A percentile compares a stretch with the other conserved stretches of the same genome.
These are phyloP conservation scores for Chiloscyllium plagiosum DNA, from an alignment of 2,113 vertebrate genomes.

Conservation along the genomic window DNA sequence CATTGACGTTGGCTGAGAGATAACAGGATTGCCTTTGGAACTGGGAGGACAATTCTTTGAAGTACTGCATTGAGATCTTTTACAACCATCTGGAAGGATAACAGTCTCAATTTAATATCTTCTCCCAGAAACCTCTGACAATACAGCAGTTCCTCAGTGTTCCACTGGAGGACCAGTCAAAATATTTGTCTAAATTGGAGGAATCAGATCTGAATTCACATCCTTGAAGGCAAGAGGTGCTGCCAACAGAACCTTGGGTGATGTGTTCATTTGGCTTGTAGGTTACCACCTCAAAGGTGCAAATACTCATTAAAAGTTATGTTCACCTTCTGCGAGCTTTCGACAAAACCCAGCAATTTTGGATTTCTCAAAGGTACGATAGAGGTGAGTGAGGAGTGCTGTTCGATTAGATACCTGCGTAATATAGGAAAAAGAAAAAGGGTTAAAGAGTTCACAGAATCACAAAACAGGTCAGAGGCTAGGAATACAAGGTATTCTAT, in stretches of 20 bases:
- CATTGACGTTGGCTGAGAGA: not conserved
- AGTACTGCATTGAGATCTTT: not conserved
- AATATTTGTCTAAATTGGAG: too few species aligned
- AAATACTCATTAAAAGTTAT: not conserved
- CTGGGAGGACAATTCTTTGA: not conserved
- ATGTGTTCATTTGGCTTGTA: too few species aligned
- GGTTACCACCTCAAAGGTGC: not conserved
- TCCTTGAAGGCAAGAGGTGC: too few species aligned
- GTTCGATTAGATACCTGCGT: conserved; percentile 69
- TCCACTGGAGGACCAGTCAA: too few species aligned
- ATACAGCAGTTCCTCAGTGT: too few species aligned
- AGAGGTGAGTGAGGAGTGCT: conserved; percentile 78
- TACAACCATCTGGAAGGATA: not conserved
- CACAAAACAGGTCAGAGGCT: not conserved
- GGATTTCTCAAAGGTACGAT: conserved; percentile 78
- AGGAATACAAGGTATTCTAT: too few species aligned
- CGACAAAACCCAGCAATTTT: conserved; percentile 81
- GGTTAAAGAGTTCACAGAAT: not conserved
- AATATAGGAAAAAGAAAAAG: not conserved
- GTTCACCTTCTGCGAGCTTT: conserved; percentile 75
- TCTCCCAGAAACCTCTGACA: too few species aligned
- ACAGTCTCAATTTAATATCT: not conserved
- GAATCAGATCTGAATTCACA: too few species aligned
- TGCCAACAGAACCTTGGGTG: too few species aligned
- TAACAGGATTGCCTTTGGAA: not conserved